A percentile compares a stretch with the other conserved stretches of the same genome.
Evolutionary conservation across 2,888 invertebrate species (phyloP).

Genomic region (Phaonia tiefii): DNA sequence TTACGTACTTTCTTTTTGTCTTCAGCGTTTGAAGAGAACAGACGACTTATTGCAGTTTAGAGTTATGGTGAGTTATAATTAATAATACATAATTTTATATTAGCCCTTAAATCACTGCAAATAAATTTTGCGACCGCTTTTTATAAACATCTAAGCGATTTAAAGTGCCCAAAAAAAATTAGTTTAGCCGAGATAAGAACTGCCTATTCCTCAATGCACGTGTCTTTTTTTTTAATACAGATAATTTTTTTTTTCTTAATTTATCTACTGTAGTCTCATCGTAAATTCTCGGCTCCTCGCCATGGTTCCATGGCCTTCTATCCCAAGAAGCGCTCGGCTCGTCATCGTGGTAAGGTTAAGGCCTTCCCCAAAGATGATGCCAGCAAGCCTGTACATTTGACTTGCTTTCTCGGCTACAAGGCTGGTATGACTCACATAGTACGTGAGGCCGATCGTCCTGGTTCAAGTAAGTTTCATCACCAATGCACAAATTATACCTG

Average conservation of each 20-base stretch:
- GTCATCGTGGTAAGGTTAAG: constrained; percentile 99
- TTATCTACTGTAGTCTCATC: constrained; percentile 90
- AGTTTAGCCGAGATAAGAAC: too few species aligned
- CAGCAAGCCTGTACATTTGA: constrained; percentile 97
- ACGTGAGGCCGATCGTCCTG: constrained; percentile 98
- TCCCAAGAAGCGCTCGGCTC: constrained; percentile 97
- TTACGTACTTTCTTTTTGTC: constrained; percentile 75
- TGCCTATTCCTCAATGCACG: background rate
- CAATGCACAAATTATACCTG: constrained; percentile 15
- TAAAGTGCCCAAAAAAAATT: background rate
- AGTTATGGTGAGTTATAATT: constrained; percentile 73
- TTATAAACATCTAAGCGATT: too few species aligned
- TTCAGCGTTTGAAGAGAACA: constrained; percentile 73
- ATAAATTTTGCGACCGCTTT: too few species aligned
- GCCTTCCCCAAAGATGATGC: constrained; percentile 99
- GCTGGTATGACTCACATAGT: constrained; percentile 99
- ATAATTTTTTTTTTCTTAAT: constrained; percentile 48
- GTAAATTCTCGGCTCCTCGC: constrained; percentile 99
- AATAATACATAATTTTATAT: background rate
- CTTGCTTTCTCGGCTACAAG: constrained; percentile 98
- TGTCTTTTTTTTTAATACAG: background rate
- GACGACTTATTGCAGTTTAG: constrained; percentile 70
- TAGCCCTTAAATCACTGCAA: too few species aligned
- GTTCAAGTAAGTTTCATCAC: constrained; percentile 91
- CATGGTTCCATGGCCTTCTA: constrained; percentile 99